These are phyloP conservation scores for Lasaia peninsularis DNA, from an alignment of 1,140 invertebrate genomes.

Conservation along the genomic window DNA sequence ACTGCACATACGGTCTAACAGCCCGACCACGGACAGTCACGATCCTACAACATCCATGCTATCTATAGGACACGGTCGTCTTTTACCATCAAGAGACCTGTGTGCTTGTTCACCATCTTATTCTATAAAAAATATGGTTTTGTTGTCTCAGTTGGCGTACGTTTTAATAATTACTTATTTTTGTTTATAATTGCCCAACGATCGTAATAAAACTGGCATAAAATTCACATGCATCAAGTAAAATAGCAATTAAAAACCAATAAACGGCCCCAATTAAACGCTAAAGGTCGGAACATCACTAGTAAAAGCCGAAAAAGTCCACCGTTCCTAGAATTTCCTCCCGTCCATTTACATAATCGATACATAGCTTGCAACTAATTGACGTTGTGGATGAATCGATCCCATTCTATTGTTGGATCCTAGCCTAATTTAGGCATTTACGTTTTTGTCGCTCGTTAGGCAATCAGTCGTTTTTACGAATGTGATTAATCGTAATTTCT, in stretches of 20 bases:
- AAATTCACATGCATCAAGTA: too few relatives aligned
- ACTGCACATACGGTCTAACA: too few relatives aligned
- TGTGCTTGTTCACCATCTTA: too few relatives aligned
- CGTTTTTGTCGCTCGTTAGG: slow-evolving; percentile 17
- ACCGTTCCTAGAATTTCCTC: slow-evolving; percentile 14
- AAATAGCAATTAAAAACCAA: neutral
- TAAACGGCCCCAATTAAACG: neutral
- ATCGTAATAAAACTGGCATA: too few relatives aligned
- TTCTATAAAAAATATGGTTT: too few relatives aligned
- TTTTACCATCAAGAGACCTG: too few relatives aligned
- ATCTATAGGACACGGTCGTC: too few relatives aligned
- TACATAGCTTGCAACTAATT: slow-evolving; percentile 24
- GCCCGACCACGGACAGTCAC: too few relatives aligned
- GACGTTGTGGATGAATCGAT: slow-evolving; percentile 20
- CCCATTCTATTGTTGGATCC: slow-evolving; percentile 20
- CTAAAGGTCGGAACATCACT: neutral
- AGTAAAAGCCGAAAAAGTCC: slow-evolving; percentile 13
- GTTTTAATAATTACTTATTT: too few relatives aligned
- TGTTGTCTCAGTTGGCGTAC: too few relatives aligned
- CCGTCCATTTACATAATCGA: slow-evolving; percentile 28
- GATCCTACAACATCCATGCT: too few relatives aligned
- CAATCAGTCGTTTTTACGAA: slow-evolving; percentile 20
- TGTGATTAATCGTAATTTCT: slow-evolving; percentile 18
- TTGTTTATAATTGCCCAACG: too few relatives aligned
- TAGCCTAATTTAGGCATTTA: slow-evolving; percentile 22